Conservation (phyloP, 2,797 vertebrate genomes). For the Arrhamphus sclerolepis region DNA sequence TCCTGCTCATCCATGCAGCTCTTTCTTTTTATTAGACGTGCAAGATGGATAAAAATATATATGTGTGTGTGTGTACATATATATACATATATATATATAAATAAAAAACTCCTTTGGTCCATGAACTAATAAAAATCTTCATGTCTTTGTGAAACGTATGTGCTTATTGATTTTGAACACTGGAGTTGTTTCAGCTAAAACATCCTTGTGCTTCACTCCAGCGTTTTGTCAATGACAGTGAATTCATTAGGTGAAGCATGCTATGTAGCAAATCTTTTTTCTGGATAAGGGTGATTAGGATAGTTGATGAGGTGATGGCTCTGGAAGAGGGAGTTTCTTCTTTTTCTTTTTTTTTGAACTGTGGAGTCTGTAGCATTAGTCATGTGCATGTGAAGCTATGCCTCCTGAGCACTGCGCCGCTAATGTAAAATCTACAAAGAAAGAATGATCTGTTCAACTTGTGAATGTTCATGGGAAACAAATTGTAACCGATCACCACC, state of each 20-base stretch:
- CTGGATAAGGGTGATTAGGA: constrained; percentile 69
- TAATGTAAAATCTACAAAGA: constrained; percentile 56
- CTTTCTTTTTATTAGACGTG: constrained; percentile 29
- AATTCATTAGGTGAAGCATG: constrained; percentile 56
- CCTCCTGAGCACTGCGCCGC: constrained; percentile 55
- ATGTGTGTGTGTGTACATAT: too few species aligned
- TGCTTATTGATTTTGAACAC: constrained; percentile 27
- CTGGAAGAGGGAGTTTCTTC: constrained; percentile 32
- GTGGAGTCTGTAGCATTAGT: constrained; percentile 56
- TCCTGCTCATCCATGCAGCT: constrained; percentile 21
- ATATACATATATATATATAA: too few species aligned
- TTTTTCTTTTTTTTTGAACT: constrained; percentile 41
- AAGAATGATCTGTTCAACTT: constrained; percentile 41
- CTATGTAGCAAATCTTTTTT: constrained; percentile 63
- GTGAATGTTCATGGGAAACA: constrained; percentile 36
- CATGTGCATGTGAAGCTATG: constrained; percentile 54
- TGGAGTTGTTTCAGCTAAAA: constrained; percentile 34
- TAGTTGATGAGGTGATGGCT: constrained; percentile 71
- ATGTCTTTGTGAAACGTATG: constrained; percentile 15
- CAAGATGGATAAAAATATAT: constrained; percentile 28
- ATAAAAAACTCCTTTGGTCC: constrained; percentile 40
- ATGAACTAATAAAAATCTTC: constrained; percentile 27
- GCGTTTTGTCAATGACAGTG: constrained; percentile 51
- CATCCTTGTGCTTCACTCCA: constrained; percentile 36
- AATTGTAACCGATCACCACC: constrained; percentile 52